These are phyloP conservation scores for Neoseiulus cucumeris DNA, from an alignment of 1,140 invertebrate species.

Conservation along the genomic window DNA sequence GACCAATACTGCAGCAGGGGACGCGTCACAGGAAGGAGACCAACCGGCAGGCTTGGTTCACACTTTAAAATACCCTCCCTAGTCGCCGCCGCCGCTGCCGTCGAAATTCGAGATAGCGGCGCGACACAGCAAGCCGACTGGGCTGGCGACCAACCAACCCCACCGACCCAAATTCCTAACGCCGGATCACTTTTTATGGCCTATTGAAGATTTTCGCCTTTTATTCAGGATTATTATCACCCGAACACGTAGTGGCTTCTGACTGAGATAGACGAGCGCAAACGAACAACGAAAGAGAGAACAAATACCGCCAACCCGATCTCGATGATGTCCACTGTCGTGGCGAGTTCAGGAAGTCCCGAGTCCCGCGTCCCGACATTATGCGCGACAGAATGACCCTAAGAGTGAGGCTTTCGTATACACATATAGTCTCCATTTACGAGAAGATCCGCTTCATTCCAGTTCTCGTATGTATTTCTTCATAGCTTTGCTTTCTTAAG, in stretches of 20 bases:
- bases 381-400: no score
- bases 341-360: no score
- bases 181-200: constrained; percentile 3
- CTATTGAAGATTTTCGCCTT: constrained; percentile 11
- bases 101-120: constrained; percentile 9
- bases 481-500: no score
- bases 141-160: neutral
- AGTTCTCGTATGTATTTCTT: no score
- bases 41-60: neutral
- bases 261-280: neutral
- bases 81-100: neutral
- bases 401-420: no score
- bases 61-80: constrained; percentile 3
- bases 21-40: neutral
- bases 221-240: neutral
- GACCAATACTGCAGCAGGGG: neutral
- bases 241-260: neutral
- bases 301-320: no score
- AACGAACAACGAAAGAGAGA: neutral
- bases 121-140: neutral
- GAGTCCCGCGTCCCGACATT: no score
- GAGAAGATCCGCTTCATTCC: no score
- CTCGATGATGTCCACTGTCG: no score
- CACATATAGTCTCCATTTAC: no score
- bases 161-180: neutral